Base-by-base conservation (phyloP, 2,888 invertebrate genomes). In the Ormyrus nitidulus region DNA sequence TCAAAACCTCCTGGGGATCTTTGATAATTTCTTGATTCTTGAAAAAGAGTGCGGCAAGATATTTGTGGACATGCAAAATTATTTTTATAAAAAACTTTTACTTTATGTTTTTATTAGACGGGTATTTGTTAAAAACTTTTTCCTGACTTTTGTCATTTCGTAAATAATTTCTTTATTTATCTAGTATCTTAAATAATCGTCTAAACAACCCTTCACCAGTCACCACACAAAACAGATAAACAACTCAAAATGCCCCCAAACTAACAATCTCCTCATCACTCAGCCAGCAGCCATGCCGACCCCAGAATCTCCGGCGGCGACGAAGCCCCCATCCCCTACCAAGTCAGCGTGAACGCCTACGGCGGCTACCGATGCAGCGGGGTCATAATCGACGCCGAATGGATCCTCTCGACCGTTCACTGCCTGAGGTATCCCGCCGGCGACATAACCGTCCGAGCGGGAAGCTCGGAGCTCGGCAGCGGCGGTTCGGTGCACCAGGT, bases 341-440 rank as follows among this genome's bases (percentile, higher is more conserved):
- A 92, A 83, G 91, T 92, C 0, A 92, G 92, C 0, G 79, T 92
- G 0, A 82, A 91, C 3, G 86, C 84, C 48, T 83, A 85, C 46
- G 92, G 92, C 0, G 87, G 90, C 0, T 93, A 93, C 84, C 87
- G 89, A 0, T 94, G 94, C 83, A 93, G 93, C 0, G 93, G 93
- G 0, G 90, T 92, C 1, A 91, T 93, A 10, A 89, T 94, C 6
- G 91, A 91, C 49, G 89, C 85, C 11, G 89, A 91, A 54, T 91
- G 91, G 9, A 88, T 93, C 1, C 79, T 94, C 0, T 93, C 93
- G 0, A 93, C 94, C 8, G 93, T 93, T 1, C 93, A 94, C 84
- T 94, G 94, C 82, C 85, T 92, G 90, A 90, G 91, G 51, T 59
- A 84, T 81, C 65, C 71, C 81, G 8, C 65, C 77, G 66, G 59